These are phyloP conservation scores for Odocoileus hemionus DNA, from an alignment of 2,113 vertebrate genomes.

Conservation along the genomic window DNA sequence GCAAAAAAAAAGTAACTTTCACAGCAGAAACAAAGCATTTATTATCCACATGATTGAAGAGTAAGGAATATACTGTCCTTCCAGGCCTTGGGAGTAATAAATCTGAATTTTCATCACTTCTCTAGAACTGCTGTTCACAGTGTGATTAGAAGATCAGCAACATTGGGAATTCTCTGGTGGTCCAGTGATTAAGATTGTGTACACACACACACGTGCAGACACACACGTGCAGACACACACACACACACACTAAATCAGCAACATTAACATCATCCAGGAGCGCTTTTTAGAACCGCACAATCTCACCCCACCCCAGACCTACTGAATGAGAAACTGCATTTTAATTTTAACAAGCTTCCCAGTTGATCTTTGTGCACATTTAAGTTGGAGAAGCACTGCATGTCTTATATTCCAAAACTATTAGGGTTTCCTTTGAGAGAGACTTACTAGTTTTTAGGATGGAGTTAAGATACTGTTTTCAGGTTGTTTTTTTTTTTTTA, in stretches of 20 bases:
- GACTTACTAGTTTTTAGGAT: slow-evolving; percentile 12
- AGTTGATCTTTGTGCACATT: not conserved
- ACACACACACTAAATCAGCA: not conserved
- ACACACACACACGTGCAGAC: not conserved
- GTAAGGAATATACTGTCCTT: not conserved
- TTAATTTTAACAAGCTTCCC: not conserved
- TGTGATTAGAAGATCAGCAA: not conserved
- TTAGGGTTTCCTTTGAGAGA: not conserved
- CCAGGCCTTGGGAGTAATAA: not conserved
- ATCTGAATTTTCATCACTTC: not conserved
- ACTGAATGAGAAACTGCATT: not conserved
- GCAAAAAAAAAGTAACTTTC: not conserved
- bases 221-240: not conserved
- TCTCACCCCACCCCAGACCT: not conserved
- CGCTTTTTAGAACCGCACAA: not conserved
- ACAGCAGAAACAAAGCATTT: not conserved
- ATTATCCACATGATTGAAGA: not conserved
- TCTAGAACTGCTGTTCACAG: not conserved
- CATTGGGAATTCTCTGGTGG: not conserved
- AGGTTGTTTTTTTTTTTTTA: not conserved
- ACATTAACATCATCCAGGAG: not conserved
- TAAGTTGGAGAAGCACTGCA: not conserved
- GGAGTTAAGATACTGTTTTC: not conserved
- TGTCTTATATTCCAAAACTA: slow-evolving; percentile 21
- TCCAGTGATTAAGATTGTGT: not conserved